These are phyloP conservation scores for Prietella phreatophila DNA, from an alignment of 2,113 vertebrate species.

Conservation along the genomic window DNA sequence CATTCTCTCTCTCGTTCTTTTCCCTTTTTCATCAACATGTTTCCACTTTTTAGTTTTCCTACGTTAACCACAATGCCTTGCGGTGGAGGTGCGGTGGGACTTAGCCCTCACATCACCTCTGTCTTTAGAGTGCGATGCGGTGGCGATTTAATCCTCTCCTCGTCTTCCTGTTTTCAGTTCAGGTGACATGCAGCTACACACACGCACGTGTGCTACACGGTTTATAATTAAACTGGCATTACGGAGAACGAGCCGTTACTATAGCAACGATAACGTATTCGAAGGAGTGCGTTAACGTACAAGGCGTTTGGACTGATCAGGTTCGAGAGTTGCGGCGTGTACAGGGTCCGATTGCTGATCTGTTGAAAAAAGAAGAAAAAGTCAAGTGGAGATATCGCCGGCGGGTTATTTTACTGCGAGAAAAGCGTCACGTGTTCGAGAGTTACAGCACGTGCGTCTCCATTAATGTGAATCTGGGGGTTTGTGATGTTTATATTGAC, in stretches of 20 bases:
- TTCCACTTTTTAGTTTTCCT: neutral
- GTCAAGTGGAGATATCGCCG: neutral
- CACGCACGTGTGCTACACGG: no score
- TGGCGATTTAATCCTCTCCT: neutral
- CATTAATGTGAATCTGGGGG: neutral
- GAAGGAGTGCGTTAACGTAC: neutral
- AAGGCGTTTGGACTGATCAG: no score
- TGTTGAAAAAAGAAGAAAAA: neutral
- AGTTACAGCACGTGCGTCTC: neutral
- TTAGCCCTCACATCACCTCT: neutral
- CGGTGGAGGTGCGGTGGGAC: neutral
- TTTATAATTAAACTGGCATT: no score
- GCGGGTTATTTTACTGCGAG: no score
- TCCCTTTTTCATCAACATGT: neutral
- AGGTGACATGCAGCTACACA: no score
- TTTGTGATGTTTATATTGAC: conserved; percentile 2
- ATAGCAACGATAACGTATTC: neutral
- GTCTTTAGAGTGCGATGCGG: neutral
- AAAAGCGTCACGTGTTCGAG: neutral
- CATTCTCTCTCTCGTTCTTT: neutral
- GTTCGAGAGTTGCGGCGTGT: no score
- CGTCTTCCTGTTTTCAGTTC: no score
- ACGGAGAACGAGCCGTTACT: neutral
- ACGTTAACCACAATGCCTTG: neutral
- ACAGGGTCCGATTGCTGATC: neutral